Percentiles rank a stretch among this genome's conserved stretches.
phyloP scores from a whole-genome alignment of 2,113 vertebrate species.

The Osmerus mordax region DNA sequence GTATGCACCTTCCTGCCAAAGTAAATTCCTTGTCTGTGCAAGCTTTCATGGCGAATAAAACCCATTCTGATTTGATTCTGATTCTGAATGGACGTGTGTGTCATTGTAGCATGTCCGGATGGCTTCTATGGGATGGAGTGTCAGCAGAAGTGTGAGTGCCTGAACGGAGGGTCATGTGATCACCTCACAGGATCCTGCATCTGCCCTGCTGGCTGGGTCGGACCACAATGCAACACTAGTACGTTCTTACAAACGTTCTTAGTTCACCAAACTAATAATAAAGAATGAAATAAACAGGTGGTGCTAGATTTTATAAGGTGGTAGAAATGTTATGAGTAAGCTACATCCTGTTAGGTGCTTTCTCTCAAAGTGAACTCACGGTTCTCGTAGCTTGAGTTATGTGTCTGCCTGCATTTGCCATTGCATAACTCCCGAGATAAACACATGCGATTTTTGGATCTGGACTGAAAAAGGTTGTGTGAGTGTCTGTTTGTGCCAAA shows the following conservation, averaged over 20 bases:
- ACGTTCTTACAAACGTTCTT: slow-evolving; percentile 45
- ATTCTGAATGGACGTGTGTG: not conserved
- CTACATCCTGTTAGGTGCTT: not conserved
- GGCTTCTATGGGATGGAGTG: slow-evolving; percentile 92
- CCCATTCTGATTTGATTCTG: no score
- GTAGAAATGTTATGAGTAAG: no score
- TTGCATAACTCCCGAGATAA: not conserved
- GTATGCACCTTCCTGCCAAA: no score
- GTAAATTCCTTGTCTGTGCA: no score
- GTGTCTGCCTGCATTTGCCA: not conserved
- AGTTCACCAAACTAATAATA: not conserved
- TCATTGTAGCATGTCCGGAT: slow-evolving; percentile 80
- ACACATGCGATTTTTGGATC: not conserved
- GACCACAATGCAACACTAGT: slow-evolving; percentile 78
- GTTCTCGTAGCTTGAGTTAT: not conserved
- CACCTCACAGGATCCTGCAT: slow-evolving; percentile 71
- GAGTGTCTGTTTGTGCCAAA: not conserved
- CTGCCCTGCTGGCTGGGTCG: slow-evolving; percentile 79
- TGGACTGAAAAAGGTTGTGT: not conserved
- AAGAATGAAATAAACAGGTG: not conserved
- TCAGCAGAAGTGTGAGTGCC: slow-evolving; percentile 76
- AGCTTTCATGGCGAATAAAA: no score
- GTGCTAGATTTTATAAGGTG: not conserved
- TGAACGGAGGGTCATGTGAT: slow-evolving; percentile 76
- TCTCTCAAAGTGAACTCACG: not conserved